Evolutionary conservation across 1,140 invertebrate genomes (phyloP), one percentile per base, ranked within the genome.

Genomic region (Drusus annulatus): DNA sequence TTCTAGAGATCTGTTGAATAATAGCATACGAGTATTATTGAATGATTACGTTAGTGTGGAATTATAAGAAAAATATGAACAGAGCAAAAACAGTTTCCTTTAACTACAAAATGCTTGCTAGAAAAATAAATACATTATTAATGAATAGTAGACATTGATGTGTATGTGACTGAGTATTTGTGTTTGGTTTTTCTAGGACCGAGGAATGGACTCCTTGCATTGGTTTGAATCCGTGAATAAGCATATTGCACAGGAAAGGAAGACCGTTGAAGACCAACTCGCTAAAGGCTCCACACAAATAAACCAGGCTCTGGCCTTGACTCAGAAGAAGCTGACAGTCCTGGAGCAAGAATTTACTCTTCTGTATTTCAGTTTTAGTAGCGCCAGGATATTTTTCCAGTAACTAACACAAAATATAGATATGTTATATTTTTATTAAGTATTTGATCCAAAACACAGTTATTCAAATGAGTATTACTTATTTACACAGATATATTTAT

Each of bases 141-240:
- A 36, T 36, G 0, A 36, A 3, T 36, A 36, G 8, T 36, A 36
- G 7, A 36, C 8, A 36, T 7, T 36, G 31, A 36, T 36, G 31
- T 36, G 23, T 25, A 28, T 28, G 25, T 28, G 25, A 5, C 5
- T 28, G 25, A 28, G 5, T 28, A 28, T 31, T 28, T 8, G 2
- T 63, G 28, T 17, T 52, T 71, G 6, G 7, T 68, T 19, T 79
- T 51, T 81, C 75, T 25, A 90, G 89, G 88, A 89, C 84, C 89
- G 91, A 60, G 95, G 97, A 84, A 96, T 99, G 87, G 97, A 99
- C 89, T 94, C 96, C 5, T 90, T 99, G 1, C 96, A 98, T 87
- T 99, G 98, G 98, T 99, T 98, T 86, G 92, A 97, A 77, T 96
- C 97, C 4, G 95, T 99, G 63, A 92, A 94, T 80, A 94, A 96